These are phyloP conservation scores for Smutsia gigantea DNA, from an alignment of 2,797 vertebrate genomes.

Conservation along the genomic window DNA sequence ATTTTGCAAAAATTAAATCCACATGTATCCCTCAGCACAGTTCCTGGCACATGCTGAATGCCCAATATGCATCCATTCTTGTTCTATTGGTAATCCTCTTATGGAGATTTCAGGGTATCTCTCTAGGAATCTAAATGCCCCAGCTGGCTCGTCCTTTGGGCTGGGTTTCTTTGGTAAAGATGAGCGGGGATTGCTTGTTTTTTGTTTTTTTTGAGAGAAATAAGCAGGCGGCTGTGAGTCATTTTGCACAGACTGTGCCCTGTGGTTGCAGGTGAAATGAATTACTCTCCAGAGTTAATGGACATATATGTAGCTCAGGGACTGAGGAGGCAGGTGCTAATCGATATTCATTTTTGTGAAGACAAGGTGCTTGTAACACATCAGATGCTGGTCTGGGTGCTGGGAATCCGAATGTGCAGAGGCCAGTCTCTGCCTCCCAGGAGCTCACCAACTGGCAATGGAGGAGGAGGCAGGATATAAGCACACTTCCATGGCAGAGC, in stretches of 20 bases:
- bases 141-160: not conserved
- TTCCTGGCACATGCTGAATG: not conserved
- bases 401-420: not conserved
- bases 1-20: not conserved
- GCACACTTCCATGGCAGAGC: rapidly evolving
- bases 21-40: not conserved
- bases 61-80: no score
- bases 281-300: not conserved
- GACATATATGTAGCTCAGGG: rapidly evolving
- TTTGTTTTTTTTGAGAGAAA: not conserved
- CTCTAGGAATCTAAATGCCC: not conserved
- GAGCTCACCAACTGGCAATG: not conserved
- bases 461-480: not conserved
- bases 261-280: not conserved
- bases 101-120: not conserved
- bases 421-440: not conserved
- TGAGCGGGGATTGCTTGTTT: not conserved
- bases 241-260: not conserved
- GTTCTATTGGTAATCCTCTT: not conserved
- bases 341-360: constrained; percentile 22
- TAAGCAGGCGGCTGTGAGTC: not conserved
- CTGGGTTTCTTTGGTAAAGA: not conserved
- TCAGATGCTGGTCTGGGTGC: not conserved
- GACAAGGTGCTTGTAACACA: rapidly evolving
- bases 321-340: not conserved